A percentile compares a stretch with the other conserved stretches of the same genome.
Evolutionary conservation across 2,113 vertebrate genomes (phyloP).

Genomic region (Geococcyx californianus): DNA sequence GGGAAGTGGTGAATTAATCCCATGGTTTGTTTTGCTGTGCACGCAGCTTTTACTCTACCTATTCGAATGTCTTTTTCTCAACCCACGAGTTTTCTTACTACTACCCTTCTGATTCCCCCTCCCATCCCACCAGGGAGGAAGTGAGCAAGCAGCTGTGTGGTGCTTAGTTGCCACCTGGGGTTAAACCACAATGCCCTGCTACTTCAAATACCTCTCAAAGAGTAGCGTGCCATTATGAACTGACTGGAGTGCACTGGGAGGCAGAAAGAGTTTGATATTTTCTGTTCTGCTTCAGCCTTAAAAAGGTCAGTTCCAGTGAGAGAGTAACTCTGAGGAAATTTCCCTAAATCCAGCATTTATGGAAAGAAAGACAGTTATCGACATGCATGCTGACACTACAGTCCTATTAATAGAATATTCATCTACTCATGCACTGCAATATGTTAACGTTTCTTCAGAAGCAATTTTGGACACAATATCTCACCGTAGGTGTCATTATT

Average conservation of each 20-base stretch:
- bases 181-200: not conserved
- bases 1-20: no score
- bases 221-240: not conserved
- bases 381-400: not conserved
- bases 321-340: not conserved
- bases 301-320: constrained; percentile 6
- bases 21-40: no score
- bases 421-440: not conserved
- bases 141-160: no score
- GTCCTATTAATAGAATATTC: not conserved
- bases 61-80: no score
- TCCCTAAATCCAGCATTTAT: not conserved
- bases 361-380: not conserved
- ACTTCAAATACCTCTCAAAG: not conserved
- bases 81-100: no score
- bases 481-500: not conserved
- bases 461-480: not conserved
- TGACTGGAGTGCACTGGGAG: not conserved
- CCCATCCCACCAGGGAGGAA: no score
- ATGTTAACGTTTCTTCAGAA: not conserved
- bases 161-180: no score
- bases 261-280: not conserved
- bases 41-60: no score
- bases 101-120: no score
- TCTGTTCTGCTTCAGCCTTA: not conserved